Evolutionary conservation across 2,888 invertebrate species (phyloP).

Genomic region (Nezara viridula): DNA sequence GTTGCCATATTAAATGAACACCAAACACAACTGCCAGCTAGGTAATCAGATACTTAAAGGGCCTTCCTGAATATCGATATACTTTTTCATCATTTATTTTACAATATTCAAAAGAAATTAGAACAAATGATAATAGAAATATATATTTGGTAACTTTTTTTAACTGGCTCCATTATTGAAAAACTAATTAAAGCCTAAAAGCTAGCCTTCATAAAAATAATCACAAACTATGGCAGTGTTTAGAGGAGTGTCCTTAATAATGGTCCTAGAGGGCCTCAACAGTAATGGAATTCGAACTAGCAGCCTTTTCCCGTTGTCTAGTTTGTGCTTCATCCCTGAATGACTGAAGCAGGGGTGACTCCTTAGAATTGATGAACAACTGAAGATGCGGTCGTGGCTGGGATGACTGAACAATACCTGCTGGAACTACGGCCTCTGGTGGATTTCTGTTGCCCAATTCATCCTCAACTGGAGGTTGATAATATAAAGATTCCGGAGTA

Average conservation of each 20-base stretch:
- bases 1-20: background rate
- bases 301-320: slow-evolving; percentile 61
- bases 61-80: slow-evolving; percentile 10
- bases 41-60: slow-evolving; percentile 3
- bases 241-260: slow-evolving; percentile 19
- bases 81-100: slow-evolving; percentile 19
- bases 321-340: slow-evolving; percentile 69
- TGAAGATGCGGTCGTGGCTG: slow-evolving; percentile 69
- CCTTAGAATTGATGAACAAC: slow-evolving; percentile 71
- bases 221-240: slow-evolving; percentile 60
- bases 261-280: slow-evolving; percentile 63
- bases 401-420: slow-evolving; percentile 71
- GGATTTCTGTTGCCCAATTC: slow-evolving; percentile 67
- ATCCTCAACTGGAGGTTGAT: slow-evolving; percentile 66
- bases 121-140: slow-evolving; percentile 56
- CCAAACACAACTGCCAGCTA: slow-evolving; percentile 17
- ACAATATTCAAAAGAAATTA: slow-evolving; percentile 33
- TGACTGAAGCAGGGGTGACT: slow-evolving; percentile 68
- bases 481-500: slow-evolving; percentile 65
- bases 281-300: slow-evolving; percentile 61
- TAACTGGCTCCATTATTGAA: slow-evolving; percentile 53
- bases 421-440: slow-evolving; percentile 69
- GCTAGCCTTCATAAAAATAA: slow-evolving; percentile 55
- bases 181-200: slow-evolving; percentile 56
- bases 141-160: slow-evolving; percentile 60